Conservation (phyloP, 2,888 invertebrate species). For the Mantis religiosa region DNA sequence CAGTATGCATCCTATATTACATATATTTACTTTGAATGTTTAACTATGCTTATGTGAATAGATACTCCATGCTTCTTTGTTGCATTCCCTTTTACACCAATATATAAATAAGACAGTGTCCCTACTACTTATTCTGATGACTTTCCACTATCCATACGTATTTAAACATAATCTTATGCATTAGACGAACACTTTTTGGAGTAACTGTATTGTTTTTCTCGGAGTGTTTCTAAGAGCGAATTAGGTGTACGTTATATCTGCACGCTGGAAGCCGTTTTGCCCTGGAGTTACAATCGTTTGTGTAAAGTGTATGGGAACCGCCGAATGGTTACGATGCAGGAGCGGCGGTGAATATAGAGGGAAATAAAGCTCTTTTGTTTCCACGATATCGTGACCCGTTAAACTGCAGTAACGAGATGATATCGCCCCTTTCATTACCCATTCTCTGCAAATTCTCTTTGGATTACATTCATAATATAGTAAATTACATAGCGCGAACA, state of each 20-base stretch:
- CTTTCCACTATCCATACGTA: too few relatives aligned
- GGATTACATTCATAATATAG: neutral
- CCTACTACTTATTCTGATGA: too few relatives aligned
- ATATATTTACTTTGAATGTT: too few relatives aligned
- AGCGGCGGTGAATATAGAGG: neutral
- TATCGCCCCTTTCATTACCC: neutral
- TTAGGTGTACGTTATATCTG: neutral
- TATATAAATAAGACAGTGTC: too few relatives aligned
- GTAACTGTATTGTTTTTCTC: neutral
- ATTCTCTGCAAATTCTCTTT: neutral
- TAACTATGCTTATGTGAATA: too few relatives aligned
- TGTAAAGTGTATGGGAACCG: neutral
- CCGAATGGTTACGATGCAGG: neutral
- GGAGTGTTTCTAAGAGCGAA: neutral
- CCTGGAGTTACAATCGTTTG: neutral
- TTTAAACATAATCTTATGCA: too few relatives aligned
- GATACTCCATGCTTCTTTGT: too few relatives aligned
- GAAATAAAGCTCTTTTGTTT: neutral
- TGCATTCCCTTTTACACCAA: too few relatives aligned
- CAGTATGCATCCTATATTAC: too few relatives aligned
- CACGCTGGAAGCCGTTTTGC: neutral
- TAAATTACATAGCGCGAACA: neutral
- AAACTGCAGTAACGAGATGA: neutral
- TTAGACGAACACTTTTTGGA: too few relatives aligned
- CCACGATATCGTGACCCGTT: neutral